A percentile compares a stretch with the other conserved stretches of the same genome.
Evolutionary conservation across 2,797 vertebrate genomes (phyloP).

Genomic region (Molossus molossus): DNA sequence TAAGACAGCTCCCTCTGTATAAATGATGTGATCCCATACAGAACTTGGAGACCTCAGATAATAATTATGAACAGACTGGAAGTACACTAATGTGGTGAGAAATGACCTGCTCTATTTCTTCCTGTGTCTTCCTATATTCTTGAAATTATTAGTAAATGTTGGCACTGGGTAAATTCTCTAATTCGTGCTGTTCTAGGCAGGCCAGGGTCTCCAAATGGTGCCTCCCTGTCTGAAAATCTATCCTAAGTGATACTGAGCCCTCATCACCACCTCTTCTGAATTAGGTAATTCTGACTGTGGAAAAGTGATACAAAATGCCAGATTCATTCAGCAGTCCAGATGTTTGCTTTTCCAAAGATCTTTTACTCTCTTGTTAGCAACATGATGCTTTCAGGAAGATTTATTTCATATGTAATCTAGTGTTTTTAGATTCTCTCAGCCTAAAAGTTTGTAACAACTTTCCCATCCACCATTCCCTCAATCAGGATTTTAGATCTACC

Average conservation of each 20-base stretch:
- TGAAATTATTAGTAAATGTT: not conserved
- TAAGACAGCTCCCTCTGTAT: not conserved
- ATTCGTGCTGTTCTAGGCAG: not conserved
- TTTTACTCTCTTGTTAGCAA: not conserved
- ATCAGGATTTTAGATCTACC: not conserved
- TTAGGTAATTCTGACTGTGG: not conserved
- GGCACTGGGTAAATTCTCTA: not conserved
- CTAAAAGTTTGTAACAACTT: not conserved
- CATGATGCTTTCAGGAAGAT: not conserved
- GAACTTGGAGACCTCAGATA: not conserved
- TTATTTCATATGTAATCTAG: not conserved
- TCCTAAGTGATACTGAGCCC: not conserved
- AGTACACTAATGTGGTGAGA: not conserved
- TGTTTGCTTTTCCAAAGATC: not conserved
- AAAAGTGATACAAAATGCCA: not conserved
- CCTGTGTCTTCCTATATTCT: not conserved
- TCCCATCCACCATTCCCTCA: not conserved
- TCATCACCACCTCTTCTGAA: not conserved
- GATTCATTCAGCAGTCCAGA: not conserved
- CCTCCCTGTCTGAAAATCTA: not conserved
- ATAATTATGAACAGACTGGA: not conserved
- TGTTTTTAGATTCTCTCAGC: not conserved
- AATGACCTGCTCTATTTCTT: not conserved
- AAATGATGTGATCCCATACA: not conserved
- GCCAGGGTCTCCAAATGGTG: not conserved